These are phyloP conservation scores for Myotis brandtii DNA, from an alignment of 2,113 vertebrate species.

Conservation along the genomic window DNA sequence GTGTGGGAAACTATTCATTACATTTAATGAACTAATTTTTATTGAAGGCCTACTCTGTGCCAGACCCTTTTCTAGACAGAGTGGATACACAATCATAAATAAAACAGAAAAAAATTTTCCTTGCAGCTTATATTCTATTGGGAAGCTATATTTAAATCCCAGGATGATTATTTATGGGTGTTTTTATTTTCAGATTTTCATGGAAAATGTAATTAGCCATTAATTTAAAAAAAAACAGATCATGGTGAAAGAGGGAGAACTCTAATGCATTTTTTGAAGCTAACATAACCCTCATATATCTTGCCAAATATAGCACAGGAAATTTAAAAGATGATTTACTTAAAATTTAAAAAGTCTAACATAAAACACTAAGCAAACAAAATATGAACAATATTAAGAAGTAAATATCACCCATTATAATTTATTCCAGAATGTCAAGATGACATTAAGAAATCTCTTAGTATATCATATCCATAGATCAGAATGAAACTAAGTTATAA, in stretches of 20 bases:
- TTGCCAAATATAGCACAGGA: background rate
- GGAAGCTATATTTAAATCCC: background rate
- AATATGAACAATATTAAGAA: slow-evolving; percentile 25
- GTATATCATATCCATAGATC: background rate
- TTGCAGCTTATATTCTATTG: background rate
- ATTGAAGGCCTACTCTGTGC: background rate
- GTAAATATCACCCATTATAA: background rate
- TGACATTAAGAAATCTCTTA: background rate
- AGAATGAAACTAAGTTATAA: background rate
- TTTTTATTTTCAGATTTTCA: background rate
- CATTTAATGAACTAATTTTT: background rate
- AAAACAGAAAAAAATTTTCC: background rate
- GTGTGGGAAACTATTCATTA: background rate
- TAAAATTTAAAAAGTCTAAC: background rate
- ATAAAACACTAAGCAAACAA: background rate
- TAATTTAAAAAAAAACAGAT: background rate
- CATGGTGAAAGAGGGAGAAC: background rate
- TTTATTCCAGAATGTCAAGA: background rate
- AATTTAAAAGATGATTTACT: background rate
- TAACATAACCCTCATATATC: background rate
- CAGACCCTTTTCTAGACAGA: background rate
- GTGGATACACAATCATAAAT: background rate
- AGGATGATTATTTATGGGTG: background rate
- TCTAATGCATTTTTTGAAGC: background rate
- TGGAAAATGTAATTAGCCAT: background rate